phyloP scores from a whole-genome alignment of 2,888 invertebrate species.

The Macrostomum cliftonense region DNA sequence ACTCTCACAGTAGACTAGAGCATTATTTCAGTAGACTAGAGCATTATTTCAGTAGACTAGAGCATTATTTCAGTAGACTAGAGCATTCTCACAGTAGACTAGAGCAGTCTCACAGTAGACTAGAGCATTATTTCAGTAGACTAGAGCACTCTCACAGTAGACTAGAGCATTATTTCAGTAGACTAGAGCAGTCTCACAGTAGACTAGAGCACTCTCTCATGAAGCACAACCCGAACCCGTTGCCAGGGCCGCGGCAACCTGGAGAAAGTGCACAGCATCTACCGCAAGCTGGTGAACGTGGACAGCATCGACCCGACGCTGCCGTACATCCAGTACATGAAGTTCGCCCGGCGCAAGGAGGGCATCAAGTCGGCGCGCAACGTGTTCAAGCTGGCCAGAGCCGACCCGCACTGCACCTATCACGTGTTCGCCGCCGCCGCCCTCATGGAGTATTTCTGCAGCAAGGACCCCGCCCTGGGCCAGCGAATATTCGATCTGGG shows the following conservation, averaged over 20 bases:
- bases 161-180: too few species aligned
- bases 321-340: conserved; percentile 96
- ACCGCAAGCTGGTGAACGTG: conserved; percentile 70
- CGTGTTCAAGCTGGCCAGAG: conserved; percentile 81
- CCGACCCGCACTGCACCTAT: conserved; percentile 61
- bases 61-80: too few species aligned
- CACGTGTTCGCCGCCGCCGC: conserved; percentile 92
- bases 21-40: too few species aligned
- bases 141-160: too few species aligned
- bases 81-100: too few species aligned
- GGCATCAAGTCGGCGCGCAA: conserved; percentile 86
- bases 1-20: too few species aligned
- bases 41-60: too few species aligned
- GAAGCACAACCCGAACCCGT: too few species aligned
- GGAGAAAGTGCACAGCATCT: conserved; percentile 86
- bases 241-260: conserved; percentile 63
- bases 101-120: too few species aligned
- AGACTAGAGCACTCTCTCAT: too few species aligned
- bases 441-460: conserved; percentile 95
- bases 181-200: too few species aligned
- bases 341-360: conserved; percentile 84
- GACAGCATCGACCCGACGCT: conserved; percentile 81
- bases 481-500: conserved; percentile 91
- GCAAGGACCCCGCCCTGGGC: conserved; percentile 87
- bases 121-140: too few species aligned